Conservation (phyloP, 2,888 invertebrate species). For the Fragum fragum region DNA sequence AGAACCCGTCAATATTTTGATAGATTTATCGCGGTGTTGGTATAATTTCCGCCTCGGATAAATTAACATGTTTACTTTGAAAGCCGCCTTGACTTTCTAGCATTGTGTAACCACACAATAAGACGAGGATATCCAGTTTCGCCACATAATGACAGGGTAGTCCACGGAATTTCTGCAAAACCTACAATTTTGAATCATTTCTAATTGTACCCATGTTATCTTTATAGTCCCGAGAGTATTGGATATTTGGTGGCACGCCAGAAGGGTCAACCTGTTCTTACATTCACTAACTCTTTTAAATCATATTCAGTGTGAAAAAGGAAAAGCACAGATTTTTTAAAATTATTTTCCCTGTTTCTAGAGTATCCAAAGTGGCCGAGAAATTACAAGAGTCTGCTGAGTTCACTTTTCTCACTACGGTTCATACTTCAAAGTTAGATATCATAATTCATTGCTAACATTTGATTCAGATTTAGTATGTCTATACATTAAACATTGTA, state of each 20-base stretch:
- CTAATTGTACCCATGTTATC: conserved; percentile 50
- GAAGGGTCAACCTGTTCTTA: background rate
- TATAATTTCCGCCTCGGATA: conserved; percentile 29
- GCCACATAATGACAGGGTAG: conserved; percentile 44
- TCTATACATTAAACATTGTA: no score
- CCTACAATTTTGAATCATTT: conserved; percentile 56
- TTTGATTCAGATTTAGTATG: no score
- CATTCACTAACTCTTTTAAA: no score
- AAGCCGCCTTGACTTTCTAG: conserved; percentile 35
- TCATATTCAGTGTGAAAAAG: no score
- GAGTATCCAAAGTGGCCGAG: no score
- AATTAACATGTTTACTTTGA: conserved; percentile 60
- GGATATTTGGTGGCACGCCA: conserved; percentile 8
- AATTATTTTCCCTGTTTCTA: background rate
- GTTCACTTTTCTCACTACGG: no score
- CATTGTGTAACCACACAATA: conserved; percentile 61
- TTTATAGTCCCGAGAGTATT: conserved; percentile 57
- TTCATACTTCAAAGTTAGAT: no score
- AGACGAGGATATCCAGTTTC: conserved; percentile 33
- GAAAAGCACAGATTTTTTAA: background rate
- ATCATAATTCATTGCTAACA: no score
- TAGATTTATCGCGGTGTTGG: conserved; percentile 50
- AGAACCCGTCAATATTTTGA: conserved; percentile 41
- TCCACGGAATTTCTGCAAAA: conserved; percentile 37
- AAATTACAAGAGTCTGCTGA: no score